A percentile compares a stretch with the other conserved stretches of the same genome.
These are phyloP conservation scores for Trematocara marginatum DNA, from an alignment of 2,113 vertebrate species.

Conservation along the genomic window DNA sequence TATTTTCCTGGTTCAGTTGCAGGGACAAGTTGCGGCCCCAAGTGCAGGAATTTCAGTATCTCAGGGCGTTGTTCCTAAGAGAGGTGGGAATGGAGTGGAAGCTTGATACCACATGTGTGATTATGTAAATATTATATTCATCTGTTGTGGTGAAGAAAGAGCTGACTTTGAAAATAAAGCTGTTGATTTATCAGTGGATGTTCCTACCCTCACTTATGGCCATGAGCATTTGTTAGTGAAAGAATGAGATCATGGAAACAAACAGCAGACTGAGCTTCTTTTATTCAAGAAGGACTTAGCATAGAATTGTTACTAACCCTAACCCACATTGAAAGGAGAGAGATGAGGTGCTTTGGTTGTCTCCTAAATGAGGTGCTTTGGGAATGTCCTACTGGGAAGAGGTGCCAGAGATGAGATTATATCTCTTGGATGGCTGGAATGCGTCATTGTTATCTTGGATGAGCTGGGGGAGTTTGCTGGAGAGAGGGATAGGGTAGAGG, in stretches of 20 bases:
- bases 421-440: not conserved
- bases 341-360: not conserved
- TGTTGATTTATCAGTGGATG: not conserved
- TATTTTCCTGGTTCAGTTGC: not conserved
- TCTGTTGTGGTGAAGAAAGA: not conserved
- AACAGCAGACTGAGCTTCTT: not conserved
- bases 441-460: not conserved
- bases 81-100: not conserved
- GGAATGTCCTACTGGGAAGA: not conserved
- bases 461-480: not conserved
- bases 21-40: not conserved
- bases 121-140: not conserved
- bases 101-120: not conserved
- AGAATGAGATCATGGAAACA: not conserved
- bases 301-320: not conserved
- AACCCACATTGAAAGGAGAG: not conserved
- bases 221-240: not conserved
- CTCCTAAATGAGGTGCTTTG: not conserved
- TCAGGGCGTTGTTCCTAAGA: not conserved
- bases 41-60: not conserved
- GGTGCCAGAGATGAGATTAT: not conserved
- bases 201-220: not conserved
- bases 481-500: not conserved
- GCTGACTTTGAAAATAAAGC: not conserved
- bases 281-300: not conserved